Percentiles rank a stretch among this genome's conserved stretches.
Evolutionary conservation across 2,888 invertebrate species (phyloP).

Genomic region (Eupithecia abbreviata): DNA sequence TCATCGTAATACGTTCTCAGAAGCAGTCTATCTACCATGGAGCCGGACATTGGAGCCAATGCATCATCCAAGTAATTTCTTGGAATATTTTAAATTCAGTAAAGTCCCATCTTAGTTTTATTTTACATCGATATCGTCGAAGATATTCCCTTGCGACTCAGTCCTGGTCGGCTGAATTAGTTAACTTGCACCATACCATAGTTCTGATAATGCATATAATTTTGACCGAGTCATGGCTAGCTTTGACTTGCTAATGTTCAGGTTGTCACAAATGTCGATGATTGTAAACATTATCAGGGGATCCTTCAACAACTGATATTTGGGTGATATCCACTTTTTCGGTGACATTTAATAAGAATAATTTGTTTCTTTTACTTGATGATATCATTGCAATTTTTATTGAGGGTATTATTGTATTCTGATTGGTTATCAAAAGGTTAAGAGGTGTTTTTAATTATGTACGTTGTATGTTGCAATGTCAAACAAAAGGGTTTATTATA

Average conservation of each 20-base stretch:
- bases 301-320: not conserved
- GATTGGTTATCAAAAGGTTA: not conserved
- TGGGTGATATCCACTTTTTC: not conserved
- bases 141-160: not conserved
- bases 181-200: not conserved
- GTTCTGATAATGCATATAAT: not conserved
- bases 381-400: not conserved
- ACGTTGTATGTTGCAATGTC: not conserved
- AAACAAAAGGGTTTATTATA: not conserved
- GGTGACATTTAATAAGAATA: not conserved
- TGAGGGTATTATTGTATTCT: not conserved
- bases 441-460: not conserved
- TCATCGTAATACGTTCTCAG: slow-evolving; percentile 8
- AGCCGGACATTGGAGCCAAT: slow-evolving; percentile 7
- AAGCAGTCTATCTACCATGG: not conserved
- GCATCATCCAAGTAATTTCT: not conserved
- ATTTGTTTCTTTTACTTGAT: too few relatives aligned
- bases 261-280: not conserved
- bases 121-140: not conserved
- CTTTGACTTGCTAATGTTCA: not conserved
- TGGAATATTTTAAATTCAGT: not conserved
- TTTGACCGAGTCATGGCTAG: not conserved
- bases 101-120: not conserved
- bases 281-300: not conserved
- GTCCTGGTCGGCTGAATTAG: not conserved